phyloP scores from a whole-genome alignment of 2,113 vertebrate genomes.

The Addax nasomaculatus region DNA sequence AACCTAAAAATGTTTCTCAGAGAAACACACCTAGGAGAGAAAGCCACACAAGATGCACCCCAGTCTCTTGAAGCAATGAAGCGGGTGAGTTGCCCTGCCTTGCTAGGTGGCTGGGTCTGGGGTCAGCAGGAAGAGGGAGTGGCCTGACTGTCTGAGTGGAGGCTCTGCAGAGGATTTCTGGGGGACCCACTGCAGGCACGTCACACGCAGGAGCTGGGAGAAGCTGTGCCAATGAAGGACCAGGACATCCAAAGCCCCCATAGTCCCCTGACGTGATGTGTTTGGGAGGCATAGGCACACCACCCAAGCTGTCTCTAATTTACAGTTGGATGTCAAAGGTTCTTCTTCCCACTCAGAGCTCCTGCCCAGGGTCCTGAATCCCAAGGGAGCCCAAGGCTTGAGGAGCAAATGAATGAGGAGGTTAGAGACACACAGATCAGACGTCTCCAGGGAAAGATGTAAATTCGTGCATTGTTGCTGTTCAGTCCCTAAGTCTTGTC shows the following conservation, averaged over 20 bases:
- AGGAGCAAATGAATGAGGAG: rapidly evolving
- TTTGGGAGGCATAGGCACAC: not conserved
- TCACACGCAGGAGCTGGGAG: not conserved
- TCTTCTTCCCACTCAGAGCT: rapidly evolving
- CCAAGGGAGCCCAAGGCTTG: too few relatives aligned
- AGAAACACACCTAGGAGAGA: not conserved
- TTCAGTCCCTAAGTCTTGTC: not conserved
- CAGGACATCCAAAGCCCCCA: rapidly evolving
- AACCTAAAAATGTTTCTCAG: not conserved
- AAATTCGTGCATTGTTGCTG: rapidly evolving
- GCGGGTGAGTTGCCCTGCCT: not conserved
- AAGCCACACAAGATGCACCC: rapidly evolving
- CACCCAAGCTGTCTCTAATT: not conserved
- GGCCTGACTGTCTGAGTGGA: not conserved
- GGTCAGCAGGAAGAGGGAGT: not conserved
- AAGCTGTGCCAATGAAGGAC: not conserved
- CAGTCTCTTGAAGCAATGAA: not conserved
- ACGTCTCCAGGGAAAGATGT: rapidly evolving
- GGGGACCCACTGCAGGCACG: not conserved
- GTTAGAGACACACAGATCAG: rapidly evolving
- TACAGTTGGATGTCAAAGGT: too few relatives aligned
- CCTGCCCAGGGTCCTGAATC: too few relatives aligned
- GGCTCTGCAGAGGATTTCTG: not conserved
- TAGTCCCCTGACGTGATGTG: not conserved
- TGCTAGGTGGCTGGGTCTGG: not conserved